Conservation (phyloP, 2,888 invertebrate species). For the Ceramica pisi region DNA sequence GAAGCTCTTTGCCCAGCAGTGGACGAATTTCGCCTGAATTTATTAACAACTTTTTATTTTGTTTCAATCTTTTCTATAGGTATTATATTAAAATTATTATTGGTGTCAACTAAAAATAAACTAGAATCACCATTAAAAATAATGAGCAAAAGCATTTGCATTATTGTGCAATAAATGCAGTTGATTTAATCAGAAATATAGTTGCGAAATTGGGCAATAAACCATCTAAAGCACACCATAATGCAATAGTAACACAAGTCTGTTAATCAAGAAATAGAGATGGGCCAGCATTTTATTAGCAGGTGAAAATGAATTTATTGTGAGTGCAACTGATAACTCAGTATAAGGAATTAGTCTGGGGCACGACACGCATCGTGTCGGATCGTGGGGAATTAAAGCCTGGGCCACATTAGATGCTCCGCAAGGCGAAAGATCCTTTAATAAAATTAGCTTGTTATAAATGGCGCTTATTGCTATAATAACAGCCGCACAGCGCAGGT, state of each 20-base stretch:
- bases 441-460: constrained; percentile 3
- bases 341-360: constrained; percentile 64
- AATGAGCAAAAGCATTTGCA: too few species aligned
- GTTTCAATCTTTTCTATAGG: neutral
- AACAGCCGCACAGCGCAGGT: too few species aligned
- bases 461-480: too few species aligned
- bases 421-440: neutral
- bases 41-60: neutral
- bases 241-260: constrained; percentile 17
- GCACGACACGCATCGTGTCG: constrained; percentile 63
- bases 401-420: constrained; percentile 9
- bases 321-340: constrained; percentile 62
- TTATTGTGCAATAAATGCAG: too few species aligned
- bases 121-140: constrained; percentile 4
- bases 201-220: constrained; percentile 15
- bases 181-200: neutral
- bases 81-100: neutral
- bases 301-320: constrained; percentile 57
- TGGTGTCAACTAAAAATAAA: neutral
- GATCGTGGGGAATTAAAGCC: constrained; percentile 50
- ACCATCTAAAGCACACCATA: constrained; percentile 17
- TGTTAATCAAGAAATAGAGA: constrained; percentile 62
- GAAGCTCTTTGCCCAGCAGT: too few species aligned
- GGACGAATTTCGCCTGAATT: too few species aligned
- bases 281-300: constrained; percentile 53